Conservation (phyloP, 2,113 vertebrate species). For the Poeciliopsis prolifica region DNA sequence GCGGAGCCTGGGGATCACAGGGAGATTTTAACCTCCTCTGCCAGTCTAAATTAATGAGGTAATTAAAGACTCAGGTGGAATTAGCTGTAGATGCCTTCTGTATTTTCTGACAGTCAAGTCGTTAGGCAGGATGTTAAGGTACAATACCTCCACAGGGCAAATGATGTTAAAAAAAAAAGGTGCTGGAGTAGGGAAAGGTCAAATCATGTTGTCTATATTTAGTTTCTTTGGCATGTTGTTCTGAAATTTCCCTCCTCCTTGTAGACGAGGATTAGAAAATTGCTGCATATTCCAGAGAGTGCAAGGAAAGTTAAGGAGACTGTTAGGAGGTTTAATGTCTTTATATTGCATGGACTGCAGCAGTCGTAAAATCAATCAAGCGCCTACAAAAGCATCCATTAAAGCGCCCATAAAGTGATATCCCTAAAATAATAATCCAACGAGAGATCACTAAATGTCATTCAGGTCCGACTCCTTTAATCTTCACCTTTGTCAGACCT, state of each 20-base stretch:
- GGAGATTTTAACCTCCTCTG: slow-evolving; percentile 78
- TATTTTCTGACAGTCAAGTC: slow-evolving; percentile 60
- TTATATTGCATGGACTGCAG: slow-evolving; percentile 57
- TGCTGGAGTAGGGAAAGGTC: slow-evolving; percentile 35
- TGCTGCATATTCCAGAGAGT: slow-evolving; percentile 37
- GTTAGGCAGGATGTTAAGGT: slow-evolving; percentile 44
- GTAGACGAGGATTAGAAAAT: neutral
- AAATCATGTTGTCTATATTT: slow-evolving; percentile 1
- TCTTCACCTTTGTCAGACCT: slow-evolving; percentile 3
- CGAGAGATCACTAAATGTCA: slow-evolving; percentile 31
- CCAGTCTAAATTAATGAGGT: slow-evolving; percentile 81
- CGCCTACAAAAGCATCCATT: slow-evolving; percentile 32
- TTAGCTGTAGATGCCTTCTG: slow-evolving; percentile 74
- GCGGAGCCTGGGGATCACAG: slow-evolving; percentile 70
- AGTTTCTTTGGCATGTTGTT: slow-evolving; percentile 11
- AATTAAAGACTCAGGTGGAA: slow-evolving; percentile 81
- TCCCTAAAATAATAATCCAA: slow-evolving; percentile 57
- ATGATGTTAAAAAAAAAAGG: slow-evolving; percentile 14
- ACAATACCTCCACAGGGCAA: slow-evolving; percentile 43
- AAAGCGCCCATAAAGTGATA: slow-evolving; percentile 60
- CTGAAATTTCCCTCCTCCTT: slow-evolving; percentile 31
- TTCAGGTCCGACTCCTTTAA: neutral
- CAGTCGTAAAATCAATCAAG: slow-evolving; percentile 62
- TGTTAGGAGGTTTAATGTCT: slow-evolving; percentile 57
- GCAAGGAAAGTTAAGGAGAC: slow-evolving; percentile 53